phyloP scores from a whole-genome alignment of 2,888 invertebrate genomes.

The Aromia moschata region DNA sequence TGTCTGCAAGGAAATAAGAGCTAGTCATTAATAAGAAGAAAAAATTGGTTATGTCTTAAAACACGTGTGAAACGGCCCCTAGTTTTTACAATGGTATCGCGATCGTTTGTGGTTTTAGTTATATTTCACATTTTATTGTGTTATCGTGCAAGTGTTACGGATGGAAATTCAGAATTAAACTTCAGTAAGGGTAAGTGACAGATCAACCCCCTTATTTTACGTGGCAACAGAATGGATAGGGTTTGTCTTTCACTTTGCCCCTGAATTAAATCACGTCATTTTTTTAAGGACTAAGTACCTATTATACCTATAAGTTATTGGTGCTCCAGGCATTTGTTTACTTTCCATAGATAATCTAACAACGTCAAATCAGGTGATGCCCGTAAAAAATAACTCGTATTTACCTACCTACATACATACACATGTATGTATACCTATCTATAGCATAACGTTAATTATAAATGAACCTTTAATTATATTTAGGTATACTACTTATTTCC shows the following conservation, averaged over 20 bases:
- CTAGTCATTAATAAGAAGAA: constrained; percentile 43
- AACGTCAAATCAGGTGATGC: constrained; percentile 39
- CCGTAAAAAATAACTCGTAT: too few relatives aligned
- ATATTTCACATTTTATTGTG: constrained; percentile 52
- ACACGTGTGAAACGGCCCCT: constrained; percentile 49
- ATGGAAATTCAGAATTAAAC: constrained; percentile 51
- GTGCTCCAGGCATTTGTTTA: constrained; percentile 32
- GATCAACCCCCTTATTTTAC: constrained; percentile 7
- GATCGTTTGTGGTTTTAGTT: constrained; percentile 47
- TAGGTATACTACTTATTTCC: not conserved
- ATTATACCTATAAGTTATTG: too few relatives aligned
- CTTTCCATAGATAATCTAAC: constrained; percentile 28
- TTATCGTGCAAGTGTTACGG: constrained; percentile 53
- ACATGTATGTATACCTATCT: too few relatives aligned
- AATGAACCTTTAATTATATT: not conserved
- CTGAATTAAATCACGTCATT: constrained; percentile 1
- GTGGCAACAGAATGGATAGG: not conserved
- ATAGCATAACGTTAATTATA: not conserved
- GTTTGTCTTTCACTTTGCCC: not conserved
- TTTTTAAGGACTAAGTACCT: not conserved
- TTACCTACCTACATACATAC: too few relatives aligned
- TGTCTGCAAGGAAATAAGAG: constrained; percentile 49
- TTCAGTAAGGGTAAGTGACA: constrained; percentile 52
- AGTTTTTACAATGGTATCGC: constrained; percentile 50
- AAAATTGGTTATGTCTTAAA: constrained; percentile 56